Base-by-base conservation (phyloP, 1,140 invertebrate species). In the Caenorhabditis latens region DNA sequence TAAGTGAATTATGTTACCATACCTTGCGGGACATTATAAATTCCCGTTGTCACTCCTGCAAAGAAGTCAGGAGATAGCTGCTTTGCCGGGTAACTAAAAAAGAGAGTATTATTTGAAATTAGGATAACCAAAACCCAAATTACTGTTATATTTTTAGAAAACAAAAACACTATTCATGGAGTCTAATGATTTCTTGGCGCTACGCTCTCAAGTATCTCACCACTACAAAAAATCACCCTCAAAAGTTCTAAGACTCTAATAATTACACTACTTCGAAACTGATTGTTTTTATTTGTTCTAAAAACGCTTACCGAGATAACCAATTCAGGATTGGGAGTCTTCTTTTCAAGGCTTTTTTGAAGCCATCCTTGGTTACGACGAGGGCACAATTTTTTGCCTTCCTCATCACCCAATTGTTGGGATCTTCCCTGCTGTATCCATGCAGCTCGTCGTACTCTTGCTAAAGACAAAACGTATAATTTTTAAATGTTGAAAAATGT, bases 11-110 rank as follows among this genome's bases (percentile, higher is more conserved):
- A 4, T 5, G 3, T 11, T 9, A 32, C 7, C 6, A 11, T 42
- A 88, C 87, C 87, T 46, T 88, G 87, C 21, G 87, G 84, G 48
- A 88, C 86, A 57, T 85, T 85, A 57, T 88, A 88, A 40, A 88
- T 85, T 4, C 87, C 87, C 13, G 85, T 21, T 3, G 87, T 88
- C 0, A 42, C 13, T 40, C 87, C 87, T 0, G 86, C 86, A 16
- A 86, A 40, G 9, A 84, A 4, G 48, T 86, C 86, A 5, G 85
- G 4, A 46, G n/a, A 0, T 40, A 6, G 16, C 21, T 67, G n/a
- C n/a, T 9, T 11, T 9, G 11, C 42, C n/a, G n/a, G 24, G 63
- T 67, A 67, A 2, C 63, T 67, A 24, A 32, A 67, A 65, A 8
- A 61, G 3, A n/a, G 1, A 53, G 11, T 53, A 53, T 11, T 50